Conservation (phyloP, 2,888 invertebrate genomes). For the Melinopterus prodromus region DNA sequence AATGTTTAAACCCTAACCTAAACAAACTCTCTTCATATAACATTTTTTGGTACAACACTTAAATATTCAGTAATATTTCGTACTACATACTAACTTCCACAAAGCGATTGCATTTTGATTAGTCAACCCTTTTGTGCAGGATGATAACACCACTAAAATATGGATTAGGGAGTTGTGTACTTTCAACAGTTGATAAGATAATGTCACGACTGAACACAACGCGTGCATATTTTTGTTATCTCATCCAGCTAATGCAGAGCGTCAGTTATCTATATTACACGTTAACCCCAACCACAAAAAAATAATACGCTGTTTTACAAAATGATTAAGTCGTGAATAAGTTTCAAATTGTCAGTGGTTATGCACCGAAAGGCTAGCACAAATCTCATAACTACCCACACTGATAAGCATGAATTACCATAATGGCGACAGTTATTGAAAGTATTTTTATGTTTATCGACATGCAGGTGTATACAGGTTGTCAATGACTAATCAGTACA, state of each 20-base stretch:
- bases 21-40: too few species aligned
- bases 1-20: too few species aligned
- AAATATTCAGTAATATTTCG: too few species aligned
- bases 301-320: neutral
- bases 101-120: neutral
- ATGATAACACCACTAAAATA: neutral
- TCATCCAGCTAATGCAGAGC: neutral
- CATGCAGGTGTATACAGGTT: neutral
- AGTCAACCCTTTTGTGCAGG: neutral
- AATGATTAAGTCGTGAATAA: neutral
- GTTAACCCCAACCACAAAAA: neutral
- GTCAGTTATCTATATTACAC: neutral
- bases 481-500: too few species aligned
- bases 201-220: neutral
- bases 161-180: neutral
- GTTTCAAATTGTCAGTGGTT: neutral
- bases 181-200: neutral
- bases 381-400: neutral
- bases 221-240: neutral
- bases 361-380: neutral
- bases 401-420: neutral
- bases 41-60: too few species aligned
- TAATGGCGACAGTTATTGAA: neutral
- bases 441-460: neutral
- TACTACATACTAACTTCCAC: too few species aligned